Conservation (phyloP, 2,113 vertebrate species). For the Bubo bubo region DNA sequence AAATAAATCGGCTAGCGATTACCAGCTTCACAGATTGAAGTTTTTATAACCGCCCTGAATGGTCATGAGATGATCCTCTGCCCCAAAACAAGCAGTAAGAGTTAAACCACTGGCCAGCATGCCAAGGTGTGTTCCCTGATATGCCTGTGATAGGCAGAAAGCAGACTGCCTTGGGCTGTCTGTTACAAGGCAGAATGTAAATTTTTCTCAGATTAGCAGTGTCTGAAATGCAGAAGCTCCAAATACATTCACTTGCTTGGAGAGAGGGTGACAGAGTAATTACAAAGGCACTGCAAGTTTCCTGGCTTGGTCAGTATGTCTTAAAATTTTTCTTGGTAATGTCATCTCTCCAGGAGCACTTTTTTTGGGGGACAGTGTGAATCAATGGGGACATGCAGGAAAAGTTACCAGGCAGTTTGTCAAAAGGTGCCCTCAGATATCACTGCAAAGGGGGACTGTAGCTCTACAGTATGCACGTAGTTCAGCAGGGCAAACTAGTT, state of each 20-base stretch:
- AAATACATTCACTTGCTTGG: not conserved
- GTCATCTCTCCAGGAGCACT: not conserved
- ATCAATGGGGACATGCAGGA: not conserved
- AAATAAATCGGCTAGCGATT: rapidly evolving
- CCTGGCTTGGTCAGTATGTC: not conserved
- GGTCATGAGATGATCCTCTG: not conserved
- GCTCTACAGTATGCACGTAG: not conserved
- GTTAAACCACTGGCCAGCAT: not conserved
- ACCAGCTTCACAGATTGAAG: not conserved
- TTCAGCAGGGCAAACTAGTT: not conserved
- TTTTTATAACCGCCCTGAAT: not conserved
- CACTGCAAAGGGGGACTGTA: not conserved
- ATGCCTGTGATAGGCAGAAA: not conserved
- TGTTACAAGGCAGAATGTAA: not conserved
- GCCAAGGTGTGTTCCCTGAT: not conserved
- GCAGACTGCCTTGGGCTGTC: not conserved
- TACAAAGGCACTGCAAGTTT: not conserved
- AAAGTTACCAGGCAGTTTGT: not conserved
- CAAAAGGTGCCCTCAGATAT: not conserved
- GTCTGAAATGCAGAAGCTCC: not conserved
- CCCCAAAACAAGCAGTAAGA: not conserved
- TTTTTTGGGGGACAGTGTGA: not conserved
- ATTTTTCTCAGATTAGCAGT: not conserved
- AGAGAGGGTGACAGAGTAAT: not conserved
- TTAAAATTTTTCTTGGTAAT: not conserved